Base-by-base conservation (phyloP, 2,888 invertebrate genomes). In the Morpho deidamia region DNA sequence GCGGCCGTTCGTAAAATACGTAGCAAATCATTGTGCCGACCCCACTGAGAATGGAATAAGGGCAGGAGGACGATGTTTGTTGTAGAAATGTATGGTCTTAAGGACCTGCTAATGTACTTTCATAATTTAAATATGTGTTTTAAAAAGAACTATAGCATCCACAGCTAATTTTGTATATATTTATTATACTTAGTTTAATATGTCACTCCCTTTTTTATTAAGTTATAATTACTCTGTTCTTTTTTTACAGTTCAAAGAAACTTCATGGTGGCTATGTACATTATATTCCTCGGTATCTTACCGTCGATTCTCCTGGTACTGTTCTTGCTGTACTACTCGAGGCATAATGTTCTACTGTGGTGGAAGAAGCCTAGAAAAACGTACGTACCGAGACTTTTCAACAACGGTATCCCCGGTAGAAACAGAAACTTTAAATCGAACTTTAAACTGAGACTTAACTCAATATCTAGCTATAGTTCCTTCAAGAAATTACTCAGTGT, bases 281-380 rank as follows among this genome's bases (percentile, higher is more conserved):
- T 98, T 63, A 93, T 97, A 68, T 97, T 97, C 92, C 91, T 98
- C 67, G 94, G 96, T 23, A 93, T 97, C 65, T 90, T 97, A 52
- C 97, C 97, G 0, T 80, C 93, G 55, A 80, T 94, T 41, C 92
- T 94, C 1, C 78, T 95, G 14, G 71, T 93, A 3, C 88, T 93
- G 39, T 92, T 95, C 76, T 84, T 95, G 38, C 77, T 93, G 51
- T 97, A 96, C 91, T 95, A 95, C 84, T 92, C 93, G 58, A 91
- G 92, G 23, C 93, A 93, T 73, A 93, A 95, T 94, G 73, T 88
- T 59, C 71, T 88, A 40, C 66, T 70, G 62, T 86, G 89, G 78
- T 89, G 89, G 89, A 90, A 91, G 77, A 83, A 89, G 59, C 88
- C 91, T 4, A 70, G 78, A 52, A 88, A 88, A 81, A 74, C 85